Base-by-base conservation (phyloP, 92 coral and sea anemone genomes). In the Palythoa grandiflora region DNA sequence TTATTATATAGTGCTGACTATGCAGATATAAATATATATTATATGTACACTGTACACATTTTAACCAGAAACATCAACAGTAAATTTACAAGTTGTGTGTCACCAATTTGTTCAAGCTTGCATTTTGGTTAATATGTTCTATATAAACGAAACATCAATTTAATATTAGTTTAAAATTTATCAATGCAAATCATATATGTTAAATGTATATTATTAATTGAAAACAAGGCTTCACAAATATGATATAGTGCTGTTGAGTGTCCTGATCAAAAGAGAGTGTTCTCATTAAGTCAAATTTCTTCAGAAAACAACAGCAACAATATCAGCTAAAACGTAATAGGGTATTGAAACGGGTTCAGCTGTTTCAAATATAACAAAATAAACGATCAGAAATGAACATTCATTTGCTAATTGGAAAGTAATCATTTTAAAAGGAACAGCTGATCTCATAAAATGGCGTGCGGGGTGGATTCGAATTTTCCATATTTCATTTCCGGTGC, bases 331-430 rank as follows among this genome's bases (percentile, higher is more conserved):
- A 15, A 54, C 14, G 48, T 13, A 77, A 77, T 54, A 54, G 13
- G 14, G 20, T 53, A 20, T 35, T 2, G 14, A 53, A 76, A 52
- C 1, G 68, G 35, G 9, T 15, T 10, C 20, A 28, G 28, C 11
- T 77, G 35, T 53, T 21, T 54, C 39, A 52, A 77, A 54, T 6
- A 52, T 53, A 52, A 77, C 10, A 39, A 39, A 39, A 9, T 70
- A 70, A 70, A 39, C 78, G 55, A 73, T 16, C 36, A 52, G 63
- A 77, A 52, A 77, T 6, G 63, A 13, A 35, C 47, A 77, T 77
- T 77, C 68, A 21, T 61, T 80, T 80, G 9, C 57, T n/a, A 61
- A 80, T 80, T 81, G 68, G 12, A 78, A 63, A 47, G 61, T 81
- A 65, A 81, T 81, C 73, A 47, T 6, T 28, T 15, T 5, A 81